Conservation (phyloP, 1,140 invertebrate species). For the Proctacanthus coquilletti region DNA sequence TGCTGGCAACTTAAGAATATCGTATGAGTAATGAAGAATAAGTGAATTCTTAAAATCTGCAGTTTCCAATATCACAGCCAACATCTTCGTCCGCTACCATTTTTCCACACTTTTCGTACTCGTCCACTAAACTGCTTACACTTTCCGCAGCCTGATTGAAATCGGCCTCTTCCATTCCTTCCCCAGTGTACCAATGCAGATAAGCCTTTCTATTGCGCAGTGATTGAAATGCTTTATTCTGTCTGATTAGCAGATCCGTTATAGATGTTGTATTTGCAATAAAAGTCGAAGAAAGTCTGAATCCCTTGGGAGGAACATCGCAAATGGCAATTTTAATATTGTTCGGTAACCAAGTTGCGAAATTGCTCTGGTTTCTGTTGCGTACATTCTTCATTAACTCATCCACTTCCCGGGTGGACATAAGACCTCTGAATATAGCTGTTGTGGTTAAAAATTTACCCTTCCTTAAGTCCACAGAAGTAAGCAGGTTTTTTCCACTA, state of each 20-base stretch:
- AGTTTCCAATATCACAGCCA: too few species aligned
- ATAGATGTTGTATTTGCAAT: constrained; percentile 61
- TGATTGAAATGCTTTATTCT: neutral
- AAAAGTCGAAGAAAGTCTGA: constrained; percentile 55
- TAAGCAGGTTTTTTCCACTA: constrained; percentile 62
- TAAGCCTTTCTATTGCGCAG: constrained; percentile 62
- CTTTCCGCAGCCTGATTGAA: constrained; percentile 59
- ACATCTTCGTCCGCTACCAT: too few species aligned
- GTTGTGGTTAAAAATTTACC: constrained; percentile 44
- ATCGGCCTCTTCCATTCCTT: constrained; percentile 67
- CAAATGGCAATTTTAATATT: constrained; percentile 60
- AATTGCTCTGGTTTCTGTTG: constrained; percentile 57
- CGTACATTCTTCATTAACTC: constrained; percentile 54
- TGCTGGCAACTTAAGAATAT: too few species aligned
- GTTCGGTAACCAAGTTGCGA: constrained; percentile 67
- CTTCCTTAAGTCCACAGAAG: constrained; percentile 48
- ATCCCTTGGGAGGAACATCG: constrained; percentile 47
- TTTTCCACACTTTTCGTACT: neutral
- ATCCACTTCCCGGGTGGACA: constrained; percentile 43
- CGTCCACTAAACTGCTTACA: constrained; percentile 51
- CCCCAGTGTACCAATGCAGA: constrained; percentile 58
- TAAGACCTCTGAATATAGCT: constrained; percentile 56
- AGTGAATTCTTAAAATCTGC: too few species aligned
- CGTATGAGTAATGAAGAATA: too few species aligned
- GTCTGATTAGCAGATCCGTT: constrained; percentile 32